Conservation (phyloP, 2,113 vertebrate genomes). For the Pseudopodoces humilis region DNA sequence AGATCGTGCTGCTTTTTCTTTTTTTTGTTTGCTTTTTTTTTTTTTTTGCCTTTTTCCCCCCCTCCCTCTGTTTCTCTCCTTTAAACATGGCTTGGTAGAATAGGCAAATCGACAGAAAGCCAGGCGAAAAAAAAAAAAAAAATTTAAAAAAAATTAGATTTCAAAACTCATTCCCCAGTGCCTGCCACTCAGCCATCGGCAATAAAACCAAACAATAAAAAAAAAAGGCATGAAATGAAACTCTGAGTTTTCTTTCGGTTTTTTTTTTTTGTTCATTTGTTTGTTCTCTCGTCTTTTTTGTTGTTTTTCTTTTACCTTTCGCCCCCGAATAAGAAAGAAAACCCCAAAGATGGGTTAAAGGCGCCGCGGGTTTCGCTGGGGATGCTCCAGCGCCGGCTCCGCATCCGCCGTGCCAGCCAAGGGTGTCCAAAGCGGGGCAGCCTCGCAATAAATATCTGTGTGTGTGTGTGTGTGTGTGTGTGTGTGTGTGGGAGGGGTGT, state of each 20-base stretch:
- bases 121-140: constrained; percentile 41
- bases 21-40: not conserved
- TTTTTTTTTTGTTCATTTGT: not conserved
- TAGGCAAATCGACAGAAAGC: constrained; percentile 40
- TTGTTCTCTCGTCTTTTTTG: not conserved
- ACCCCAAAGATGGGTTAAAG: not conserved
- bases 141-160: constrained; percentile 19
- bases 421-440: constrained; percentile 54
- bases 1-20: constrained; percentile 20
- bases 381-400: not conserved
- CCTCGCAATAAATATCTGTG: not conserved
- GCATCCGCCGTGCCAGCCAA: constrained; percentile 55
- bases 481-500: not conserved
- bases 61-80: not conserved
- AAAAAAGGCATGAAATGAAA: constrained; percentile 48
- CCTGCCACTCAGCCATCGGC: constrained; percentile 50
- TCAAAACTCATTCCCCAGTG: not conserved
- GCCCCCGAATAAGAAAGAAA: constrained; percentile 23
- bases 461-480: not conserved
- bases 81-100: constrained; percentile 53
- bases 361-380: not conserved
- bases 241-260: not conserved
- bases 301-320: constrained; percentile 44
- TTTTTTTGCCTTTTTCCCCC: not conserved
- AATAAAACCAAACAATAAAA: constrained; percentile 10